A percentile compares a stretch with the other conserved stretches of the same genome.
Conservation (phyloP, 2,113 vertebrate species). For the Thermophis baileyi region DNA sequence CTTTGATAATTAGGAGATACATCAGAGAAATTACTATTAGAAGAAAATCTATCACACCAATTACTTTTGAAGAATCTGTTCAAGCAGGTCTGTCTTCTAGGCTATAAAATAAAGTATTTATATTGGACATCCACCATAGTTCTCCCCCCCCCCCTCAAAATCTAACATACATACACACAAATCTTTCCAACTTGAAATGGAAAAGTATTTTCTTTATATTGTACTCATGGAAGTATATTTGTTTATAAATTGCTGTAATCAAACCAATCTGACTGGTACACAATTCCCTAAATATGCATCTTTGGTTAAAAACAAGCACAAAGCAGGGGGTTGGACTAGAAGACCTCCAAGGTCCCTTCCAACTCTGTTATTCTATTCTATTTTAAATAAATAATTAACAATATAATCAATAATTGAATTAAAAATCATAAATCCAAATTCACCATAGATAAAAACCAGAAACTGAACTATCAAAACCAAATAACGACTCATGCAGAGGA, state of each 20-base stretch:
- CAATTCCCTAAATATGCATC: background rate
- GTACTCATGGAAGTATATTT: background rate
- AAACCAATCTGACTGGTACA: background rate
- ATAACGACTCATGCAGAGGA: background rate
- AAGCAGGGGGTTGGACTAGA: too few relatives aligned
- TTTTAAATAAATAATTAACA: background rate
- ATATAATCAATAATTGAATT: background rate
- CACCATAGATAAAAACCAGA: background rate
- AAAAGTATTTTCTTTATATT: background rate
- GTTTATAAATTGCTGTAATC: background rate
- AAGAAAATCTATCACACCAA: constrained; percentile 53
- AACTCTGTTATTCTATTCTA: too few relatives aligned
- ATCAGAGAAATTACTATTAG: constrained; percentile 54
- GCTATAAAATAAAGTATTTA: constrained; percentile 58
- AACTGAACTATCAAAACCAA: background rate
- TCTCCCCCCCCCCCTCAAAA: background rate
- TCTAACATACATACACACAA: background rate
- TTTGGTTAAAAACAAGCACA: background rate
- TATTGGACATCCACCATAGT: background rate
- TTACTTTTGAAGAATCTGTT: constrained; percentile 60
- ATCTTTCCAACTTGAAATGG: background rate
- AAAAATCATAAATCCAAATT: background rate
- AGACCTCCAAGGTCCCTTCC: too few relatives aligned
- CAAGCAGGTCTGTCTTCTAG: constrained; percentile 66
- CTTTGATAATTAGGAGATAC: constrained; percentile 57